Evolutionary conservation across 1,140 invertebrate species (phyloP).

Genomic region (Caenorhabditis briggsae): DNA sequence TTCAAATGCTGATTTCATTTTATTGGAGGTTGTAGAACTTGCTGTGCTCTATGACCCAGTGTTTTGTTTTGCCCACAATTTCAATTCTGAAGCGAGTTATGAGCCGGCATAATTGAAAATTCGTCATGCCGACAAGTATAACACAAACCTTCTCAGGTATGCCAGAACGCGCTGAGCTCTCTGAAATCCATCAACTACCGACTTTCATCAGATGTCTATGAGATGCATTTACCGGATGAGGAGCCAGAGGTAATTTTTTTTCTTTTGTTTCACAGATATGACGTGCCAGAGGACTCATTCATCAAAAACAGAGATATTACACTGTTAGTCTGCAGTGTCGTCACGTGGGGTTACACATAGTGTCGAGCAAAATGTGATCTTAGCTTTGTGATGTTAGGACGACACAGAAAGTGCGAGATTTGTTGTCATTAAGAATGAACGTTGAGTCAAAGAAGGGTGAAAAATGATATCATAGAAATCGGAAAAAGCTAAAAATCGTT

Average conservation of each 20-base stretch:
- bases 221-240: slow-evolving; percentile 56
- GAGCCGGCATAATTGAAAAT: neutral
- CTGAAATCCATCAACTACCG: slow-evolving; percentile 56
- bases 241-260: slow-evolving; percentile 24
- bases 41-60: too few relatives aligned
- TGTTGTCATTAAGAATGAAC: neutral
- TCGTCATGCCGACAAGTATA: neutral
- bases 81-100: too few relatives aligned
- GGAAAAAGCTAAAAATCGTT: too few relatives aligned
- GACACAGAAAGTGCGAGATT: neutral
- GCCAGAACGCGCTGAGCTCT: slow-evolving; percentile 59
- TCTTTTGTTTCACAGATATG: neutral
- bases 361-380: slow-evolving; percentile 18
- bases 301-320: slow-evolving; percentile 46
- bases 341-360: neutral
- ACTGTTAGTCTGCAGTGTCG: neutral
- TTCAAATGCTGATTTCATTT: too few relatives aligned
- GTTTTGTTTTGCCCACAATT: too few relatives aligned
- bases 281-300: neutral
- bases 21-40: too few relatives aligned
- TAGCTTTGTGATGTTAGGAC: slow-evolving; percentile 17
- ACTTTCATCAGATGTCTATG: slow-evolving; percentile 63
- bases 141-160: slow-evolving; percentile 62
- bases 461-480: too few relatives aligned
- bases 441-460: too few relatives aligned